A percentile compares a stretch with the other conserved stretches of the same genome.
phyloP scores from a whole-genome alignment of 37 sponge, comb jelly and placozoan species.

The Oscarella lobularis region DNA sequence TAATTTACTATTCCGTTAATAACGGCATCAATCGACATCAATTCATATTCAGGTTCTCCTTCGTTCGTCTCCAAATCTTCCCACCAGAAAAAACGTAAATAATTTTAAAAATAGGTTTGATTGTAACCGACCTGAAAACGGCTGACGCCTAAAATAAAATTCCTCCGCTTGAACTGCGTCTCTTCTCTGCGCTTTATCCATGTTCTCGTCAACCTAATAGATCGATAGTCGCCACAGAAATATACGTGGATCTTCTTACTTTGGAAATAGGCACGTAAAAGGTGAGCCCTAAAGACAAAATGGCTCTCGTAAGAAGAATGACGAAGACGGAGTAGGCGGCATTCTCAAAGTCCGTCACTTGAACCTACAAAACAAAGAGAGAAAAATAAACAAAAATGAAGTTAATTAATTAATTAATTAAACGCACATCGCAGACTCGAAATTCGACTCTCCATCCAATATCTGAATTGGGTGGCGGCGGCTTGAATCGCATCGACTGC shows the following conservation, averaged over 20 bases:
- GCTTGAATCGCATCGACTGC: slow-evolving; percentile 98
- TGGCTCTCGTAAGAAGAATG: slow-evolving; percentile 70
- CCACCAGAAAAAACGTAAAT: no score
- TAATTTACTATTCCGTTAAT: slow-evolving; percentile 88
- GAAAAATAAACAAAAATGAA: no score
- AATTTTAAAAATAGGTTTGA: no score
- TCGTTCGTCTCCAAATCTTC: slow-evolving; percentile 1
- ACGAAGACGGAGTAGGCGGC: slow-evolving; percentile 83
- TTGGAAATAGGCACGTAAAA: slow-evolving; percentile 87
- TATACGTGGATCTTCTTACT: no score
- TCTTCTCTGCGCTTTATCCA: slow-evolving; percentile 46
- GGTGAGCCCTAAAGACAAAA: slow-evolving; percentile 80
- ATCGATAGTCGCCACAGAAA: no score
- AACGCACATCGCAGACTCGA: slow-evolving; percentile 82
- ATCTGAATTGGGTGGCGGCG: slow-evolving; percentile 80
- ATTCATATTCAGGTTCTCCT: slow-evolving; percentile 44
- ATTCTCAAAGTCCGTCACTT: slow-evolving; percentile 98
- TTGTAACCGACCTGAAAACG: not conserved
- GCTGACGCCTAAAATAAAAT: slow-evolving; percentile 62
- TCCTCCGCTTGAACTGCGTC: slow-evolving; percentile 60
- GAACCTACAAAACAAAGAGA: slow-evolving; percentile 52
- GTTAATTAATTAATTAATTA: no score
- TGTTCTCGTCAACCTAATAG: slow-evolving; percentile 65
- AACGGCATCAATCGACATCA: slow-evolving; percentile 69
- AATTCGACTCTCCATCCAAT: slow-evolving; percentile 99